Evolutionary conservation across 1,140 invertebrate genomes (phyloP), one percentile per base, ranked within the genome.

Genomic region (Cydia fagiglandana): DNA sequence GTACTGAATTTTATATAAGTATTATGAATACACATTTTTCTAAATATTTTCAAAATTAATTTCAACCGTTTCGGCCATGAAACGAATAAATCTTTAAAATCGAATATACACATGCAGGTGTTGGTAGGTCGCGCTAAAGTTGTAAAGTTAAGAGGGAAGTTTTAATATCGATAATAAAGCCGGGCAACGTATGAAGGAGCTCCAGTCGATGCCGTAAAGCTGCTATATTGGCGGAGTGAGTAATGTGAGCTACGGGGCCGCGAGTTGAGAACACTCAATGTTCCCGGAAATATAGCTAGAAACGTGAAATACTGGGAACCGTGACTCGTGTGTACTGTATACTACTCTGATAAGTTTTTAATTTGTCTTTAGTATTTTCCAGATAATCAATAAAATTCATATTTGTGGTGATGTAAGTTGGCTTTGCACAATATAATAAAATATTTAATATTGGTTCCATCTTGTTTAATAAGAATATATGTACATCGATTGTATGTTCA

Each of bases 241-340:
- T 79, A 79, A 81, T 81, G 77, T 76, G 38, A 28, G 45, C 50
- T 73, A 81, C 76, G 78, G 30, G 30, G 13, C 28, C 15, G 64
- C 20, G 4, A 78, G 73, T 74, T 66, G 56, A 47, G 77, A 28
- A 53, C 68, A n/a, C 47, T 77, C 68, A 76, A 76, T 77, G 77
- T 76, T 81, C 64, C 4, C 20, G 47, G 74, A 76, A 77, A 74
- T 80, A 64, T 24, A 41, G 77, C 76, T 73, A 64, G 74, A 73
- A 74, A 75, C 30, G 28, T 34, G 64, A 34, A 68, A 38, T 68
- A 30, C 64, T 12, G 64, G 64, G 30, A 68, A 68, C 15, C 64
- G 17, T 30, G 50, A 53, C n/a, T 53, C n/a, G 15, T 34, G 34
- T 34, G 4, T 34, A 34, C 30, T 50, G 10, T 13, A 50, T 50